Conservation (phyloP, 2,888 invertebrate genomes). For the Eupithecia dodoneata region DNA sequence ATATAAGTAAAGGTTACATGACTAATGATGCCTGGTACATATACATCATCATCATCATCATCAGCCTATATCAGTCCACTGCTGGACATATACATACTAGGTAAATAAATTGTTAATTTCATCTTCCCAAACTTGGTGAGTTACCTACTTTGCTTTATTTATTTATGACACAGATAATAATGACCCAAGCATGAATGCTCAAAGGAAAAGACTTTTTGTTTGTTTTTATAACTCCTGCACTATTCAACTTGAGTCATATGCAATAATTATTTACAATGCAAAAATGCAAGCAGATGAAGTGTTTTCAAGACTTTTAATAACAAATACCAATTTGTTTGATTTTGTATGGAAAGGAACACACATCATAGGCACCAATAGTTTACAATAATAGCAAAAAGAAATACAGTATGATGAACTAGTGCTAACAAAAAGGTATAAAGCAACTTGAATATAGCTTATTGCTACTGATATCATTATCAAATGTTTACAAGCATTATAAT, state of each 20-base stretch:
- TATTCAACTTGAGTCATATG: not conserved
- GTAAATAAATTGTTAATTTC: not conserved
- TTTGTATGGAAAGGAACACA: not conserved
- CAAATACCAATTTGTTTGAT: not conserved
- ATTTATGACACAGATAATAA: not conserved
- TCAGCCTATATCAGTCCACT: too few species aligned
- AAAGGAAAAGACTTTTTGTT: not conserved
- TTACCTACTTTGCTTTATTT: not conserved
- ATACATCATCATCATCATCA: too few species aligned
- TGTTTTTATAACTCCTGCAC: not conserved
- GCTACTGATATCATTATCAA: not conserved
- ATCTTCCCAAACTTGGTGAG: not conserved
- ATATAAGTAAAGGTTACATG: not conserved
- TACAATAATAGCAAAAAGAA: not conserved
- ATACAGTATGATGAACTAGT: not conserved
- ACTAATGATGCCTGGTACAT: not conserved
- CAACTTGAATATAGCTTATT: not conserved
- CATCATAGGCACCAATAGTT: not conserved
- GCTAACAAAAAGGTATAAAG: not conserved
- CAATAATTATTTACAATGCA: slow-evolving; percentile 3
- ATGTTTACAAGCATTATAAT: not conserved
- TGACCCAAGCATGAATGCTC: not conserved
- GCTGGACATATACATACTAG: too few species aligned
- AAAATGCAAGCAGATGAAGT: not conserved
- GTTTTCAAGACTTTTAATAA: not conserved